Evolutionary conservation across 2,113 vertebrate species (phyloP).

Genomic region (Nothoprocta pentlandii): DNA sequence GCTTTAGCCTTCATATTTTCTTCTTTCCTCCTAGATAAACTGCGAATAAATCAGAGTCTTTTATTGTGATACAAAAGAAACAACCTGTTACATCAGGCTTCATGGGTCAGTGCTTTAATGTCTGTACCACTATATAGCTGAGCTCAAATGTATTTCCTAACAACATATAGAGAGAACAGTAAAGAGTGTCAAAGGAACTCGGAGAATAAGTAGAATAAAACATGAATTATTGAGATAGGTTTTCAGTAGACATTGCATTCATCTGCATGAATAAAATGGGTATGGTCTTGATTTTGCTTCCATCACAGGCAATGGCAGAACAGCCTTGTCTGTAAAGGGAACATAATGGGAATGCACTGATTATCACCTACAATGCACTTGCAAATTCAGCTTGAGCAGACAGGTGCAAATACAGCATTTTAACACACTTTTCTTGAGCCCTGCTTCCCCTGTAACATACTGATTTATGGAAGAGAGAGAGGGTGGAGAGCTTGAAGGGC

Average conservation of each 20-base stretch:
- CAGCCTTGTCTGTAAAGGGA: not conserved
- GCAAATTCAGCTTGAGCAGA: not conserved
- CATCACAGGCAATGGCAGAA: not conserved
- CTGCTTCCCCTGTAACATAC: not conserved
- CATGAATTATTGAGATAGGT: not conserved
- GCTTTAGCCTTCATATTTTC: constrained; percentile 16
- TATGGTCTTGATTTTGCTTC: not conserved
- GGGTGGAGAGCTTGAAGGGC: not conserved
- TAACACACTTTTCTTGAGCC: not conserved
- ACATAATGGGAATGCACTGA: not conserved
- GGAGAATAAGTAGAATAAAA: not conserved
- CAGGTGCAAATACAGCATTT: not conserved
- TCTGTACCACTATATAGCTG: constrained; percentile 5
- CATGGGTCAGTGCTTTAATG: constrained; percentile 29
- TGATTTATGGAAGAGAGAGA: not conserved
- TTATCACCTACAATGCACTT: not conserved
- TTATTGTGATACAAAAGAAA: not conserved
- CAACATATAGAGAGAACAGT: not conserved
- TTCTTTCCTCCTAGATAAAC: not conserved
- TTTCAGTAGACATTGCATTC: not conserved
- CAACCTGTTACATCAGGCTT: not conserved
- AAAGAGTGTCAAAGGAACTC: not conserved
- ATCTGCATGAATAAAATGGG: not conserved
- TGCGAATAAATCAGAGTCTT: constrained; percentile 39
- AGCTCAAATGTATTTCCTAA: not conserved